Evolutionary conservation across 2,797 vertebrate species (phyloP).

Genomic region (Carduelis carduelis): DNA sequence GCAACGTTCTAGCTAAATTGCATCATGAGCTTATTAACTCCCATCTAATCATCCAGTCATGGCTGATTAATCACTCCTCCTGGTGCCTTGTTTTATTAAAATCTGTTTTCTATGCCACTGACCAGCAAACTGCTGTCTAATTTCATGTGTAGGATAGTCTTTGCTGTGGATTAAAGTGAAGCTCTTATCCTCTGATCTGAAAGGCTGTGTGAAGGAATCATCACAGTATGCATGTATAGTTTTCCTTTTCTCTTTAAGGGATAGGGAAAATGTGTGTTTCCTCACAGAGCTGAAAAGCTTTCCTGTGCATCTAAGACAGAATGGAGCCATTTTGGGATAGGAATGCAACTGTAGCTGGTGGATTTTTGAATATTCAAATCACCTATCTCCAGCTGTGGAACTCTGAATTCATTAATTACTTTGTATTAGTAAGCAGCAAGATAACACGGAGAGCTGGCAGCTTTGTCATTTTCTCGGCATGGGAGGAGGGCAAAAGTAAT

Average conservation of each 20-base stretch:
- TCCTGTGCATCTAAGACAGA: neutral
- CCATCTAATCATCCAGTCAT: conserved; percentile 50
- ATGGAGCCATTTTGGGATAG: neutral
- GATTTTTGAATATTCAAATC: neutral
- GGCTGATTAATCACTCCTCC: conserved; percentile 44
- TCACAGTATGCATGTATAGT: neutral
- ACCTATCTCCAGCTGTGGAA: conserved; percentile 5
- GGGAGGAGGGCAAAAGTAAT: neutral
- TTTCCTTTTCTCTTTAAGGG: neutral
- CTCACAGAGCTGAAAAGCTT: neutral
- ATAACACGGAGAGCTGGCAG: neutral
- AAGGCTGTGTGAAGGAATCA: neutral
- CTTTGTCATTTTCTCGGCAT: conserved; percentile 23
- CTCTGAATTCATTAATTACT: conserved; percentile 46
- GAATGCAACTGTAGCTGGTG: neutral
- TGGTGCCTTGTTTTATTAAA: conserved; percentile 46
- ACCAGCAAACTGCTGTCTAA: conserved; percentile 8
- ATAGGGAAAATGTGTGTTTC: neutral
- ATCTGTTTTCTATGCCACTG: conserved; percentile 9
- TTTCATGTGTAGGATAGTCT: conserved; percentile 8
- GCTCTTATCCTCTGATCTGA: neutral
- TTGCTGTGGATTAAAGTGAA: neutral
- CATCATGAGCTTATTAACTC: conserved; percentile 50
- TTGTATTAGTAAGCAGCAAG: conserved; percentile 29
- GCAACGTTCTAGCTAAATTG: neutral